Percentiles rank a stretch among this genome's conserved stretches.
Evolutionary conservation across 2,888 invertebrate genomes (phyloP).

Genomic region (Amblyjoppa proteus): DNA sequence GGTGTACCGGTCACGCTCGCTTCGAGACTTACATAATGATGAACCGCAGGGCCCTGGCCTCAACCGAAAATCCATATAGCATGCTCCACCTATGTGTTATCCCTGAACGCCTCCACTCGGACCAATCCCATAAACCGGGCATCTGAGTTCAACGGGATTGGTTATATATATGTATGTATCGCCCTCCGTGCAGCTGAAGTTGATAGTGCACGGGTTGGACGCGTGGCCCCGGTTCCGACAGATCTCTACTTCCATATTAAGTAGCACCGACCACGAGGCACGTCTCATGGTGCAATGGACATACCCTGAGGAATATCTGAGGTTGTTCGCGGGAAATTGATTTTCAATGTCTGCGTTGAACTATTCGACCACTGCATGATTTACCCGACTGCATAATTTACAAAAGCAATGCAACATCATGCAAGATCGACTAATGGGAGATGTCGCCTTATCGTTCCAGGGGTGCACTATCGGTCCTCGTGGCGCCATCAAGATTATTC

Average conservation of each 20-base stretch:
- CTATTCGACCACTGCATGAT: background rate
- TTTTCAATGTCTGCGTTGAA: conserved; percentile 27
- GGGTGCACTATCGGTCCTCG: background rate
- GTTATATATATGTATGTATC: conserved; percentile 21
- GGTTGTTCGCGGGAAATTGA: conserved; percentile 43
- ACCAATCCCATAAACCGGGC: conserved; percentile 65
- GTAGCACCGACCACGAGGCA: conserved; percentile 54
- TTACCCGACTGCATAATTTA: background rate
- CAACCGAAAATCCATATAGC: conserved; percentile 74
- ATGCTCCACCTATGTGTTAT: conserved; percentile 78
- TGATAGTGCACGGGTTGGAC: conserved; percentile 70
- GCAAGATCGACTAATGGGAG: background rate
- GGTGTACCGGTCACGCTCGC: conserved; percentile 33
- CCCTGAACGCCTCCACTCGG: conserved; percentile 54
- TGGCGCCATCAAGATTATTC: background rate
- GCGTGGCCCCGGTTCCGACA: conserved; percentile 69
- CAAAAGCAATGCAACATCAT: background rate
- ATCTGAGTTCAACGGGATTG: conserved; percentile 48
- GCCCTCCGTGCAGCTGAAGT: conserved; percentile 33
- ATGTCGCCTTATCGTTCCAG: background rate
- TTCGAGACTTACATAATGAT: conserved; percentile 81
- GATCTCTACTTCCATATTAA: conserved; percentile 77
- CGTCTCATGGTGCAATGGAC: conserved; percentile 9
- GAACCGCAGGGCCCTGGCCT: conserved; percentile 68
- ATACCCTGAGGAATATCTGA: conserved; percentile 31